phyloP scores from a whole-genome alignment of 2,113 vertebrate species.

The Oncorhynchus tshawytscha region DNA sequence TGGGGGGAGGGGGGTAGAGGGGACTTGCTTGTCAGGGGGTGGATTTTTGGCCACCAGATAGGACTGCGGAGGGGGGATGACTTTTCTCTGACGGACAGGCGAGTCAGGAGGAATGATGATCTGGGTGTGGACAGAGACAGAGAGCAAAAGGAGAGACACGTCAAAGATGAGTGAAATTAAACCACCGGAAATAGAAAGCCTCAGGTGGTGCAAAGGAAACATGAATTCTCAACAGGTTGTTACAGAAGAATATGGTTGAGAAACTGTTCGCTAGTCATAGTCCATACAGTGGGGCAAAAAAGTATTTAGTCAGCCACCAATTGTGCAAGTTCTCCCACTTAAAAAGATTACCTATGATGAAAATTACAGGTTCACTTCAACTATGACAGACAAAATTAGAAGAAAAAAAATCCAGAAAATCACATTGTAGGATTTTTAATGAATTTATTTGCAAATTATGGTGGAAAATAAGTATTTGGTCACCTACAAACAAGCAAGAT shows the following conservation, averaged over 20 bases:
- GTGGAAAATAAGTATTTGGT: too few species aligned
- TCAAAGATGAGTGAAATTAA: conserved; percentile 37
- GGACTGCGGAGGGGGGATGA: conserved; percentile 69
- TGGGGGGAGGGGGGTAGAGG: conserved; percentile 50
- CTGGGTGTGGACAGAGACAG: conserved; percentile 67
- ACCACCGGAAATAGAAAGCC: conserved; percentile 20
- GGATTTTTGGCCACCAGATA: conserved; percentile 57
- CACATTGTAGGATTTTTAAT: too few species aligned
- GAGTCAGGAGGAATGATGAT: conserved; percentile 87
- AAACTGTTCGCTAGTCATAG: neutral
- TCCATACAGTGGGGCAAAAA: too few species aligned
- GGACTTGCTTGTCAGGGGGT: conserved; percentile 60
- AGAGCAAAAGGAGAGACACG: conserved; percentile 31
- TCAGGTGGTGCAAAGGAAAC: neutral
- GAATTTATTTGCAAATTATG: too few species aligned
- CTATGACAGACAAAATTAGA: too few species aligned
- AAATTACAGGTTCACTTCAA: too few species aligned
- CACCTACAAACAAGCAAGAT: too few species aligned
- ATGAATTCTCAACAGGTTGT: neutral
- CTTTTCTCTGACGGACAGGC: conserved; percentile 79
- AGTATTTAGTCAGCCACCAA: too few species aligned
- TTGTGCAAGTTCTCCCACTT: too few species aligned
- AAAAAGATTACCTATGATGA: too few species aligned
- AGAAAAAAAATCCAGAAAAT: too few species aligned
- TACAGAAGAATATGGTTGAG: neutral